Conservation (phyloP, 1,140 invertebrate genomes). For the Psilanteris sp. region DNA sequence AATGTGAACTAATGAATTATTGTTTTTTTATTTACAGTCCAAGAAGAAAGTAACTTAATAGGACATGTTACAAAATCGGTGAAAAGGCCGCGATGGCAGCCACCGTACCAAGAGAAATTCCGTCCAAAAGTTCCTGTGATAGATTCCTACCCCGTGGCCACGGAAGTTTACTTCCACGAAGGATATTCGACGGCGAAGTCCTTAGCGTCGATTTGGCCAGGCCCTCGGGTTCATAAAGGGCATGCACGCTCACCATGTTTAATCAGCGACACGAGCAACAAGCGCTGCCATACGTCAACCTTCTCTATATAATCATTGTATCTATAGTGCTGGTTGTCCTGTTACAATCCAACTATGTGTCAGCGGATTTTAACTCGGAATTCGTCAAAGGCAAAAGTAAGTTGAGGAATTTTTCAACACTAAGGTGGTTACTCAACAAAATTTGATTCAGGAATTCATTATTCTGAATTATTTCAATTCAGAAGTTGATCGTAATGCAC, state of each 20-base stretch:
- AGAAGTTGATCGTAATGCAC: too few species aligned
- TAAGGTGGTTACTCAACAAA: too few species aligned
- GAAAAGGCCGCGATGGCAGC: constrained; percentile 73
- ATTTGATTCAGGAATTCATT: too few species aligned
- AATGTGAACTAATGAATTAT: neutral
- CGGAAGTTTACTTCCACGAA: constrained; percentile 48
- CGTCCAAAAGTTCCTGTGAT: constrained; percentile 63
- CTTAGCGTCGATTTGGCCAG: constrained; percentile 66
- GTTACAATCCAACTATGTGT: constrained; percentile 69
- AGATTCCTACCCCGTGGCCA: constrained; percentile 63
- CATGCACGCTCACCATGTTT: constrained; percentile 78
- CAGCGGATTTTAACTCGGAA: constrained; percentile 78
- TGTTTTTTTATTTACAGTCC: constrained; percentile 55
- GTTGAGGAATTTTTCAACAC: constrained; percentile 58
- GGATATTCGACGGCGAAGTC: constrained; percentile 61
- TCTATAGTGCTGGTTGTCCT: constrained; percentile 70
- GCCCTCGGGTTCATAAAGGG: constrained; percentile 73
- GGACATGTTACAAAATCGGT: constrained; percentile 71
- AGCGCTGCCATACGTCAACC: constrained; percentile 71
- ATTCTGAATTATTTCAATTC: too few species aligned
- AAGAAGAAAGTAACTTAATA: constrained; percentile 37
- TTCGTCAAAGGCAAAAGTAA: constrained; percentile 82
- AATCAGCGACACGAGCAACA: constrained; percentile 70
- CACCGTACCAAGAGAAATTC: constrained; percentile 51
- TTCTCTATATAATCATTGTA: constrained; percentile 67